A percentile compares a stretch with the other conserved stretches of the same genome.
Conservation (phyloP, 2,888 invertebrate species). For the Diaperis boleti region DNA sequence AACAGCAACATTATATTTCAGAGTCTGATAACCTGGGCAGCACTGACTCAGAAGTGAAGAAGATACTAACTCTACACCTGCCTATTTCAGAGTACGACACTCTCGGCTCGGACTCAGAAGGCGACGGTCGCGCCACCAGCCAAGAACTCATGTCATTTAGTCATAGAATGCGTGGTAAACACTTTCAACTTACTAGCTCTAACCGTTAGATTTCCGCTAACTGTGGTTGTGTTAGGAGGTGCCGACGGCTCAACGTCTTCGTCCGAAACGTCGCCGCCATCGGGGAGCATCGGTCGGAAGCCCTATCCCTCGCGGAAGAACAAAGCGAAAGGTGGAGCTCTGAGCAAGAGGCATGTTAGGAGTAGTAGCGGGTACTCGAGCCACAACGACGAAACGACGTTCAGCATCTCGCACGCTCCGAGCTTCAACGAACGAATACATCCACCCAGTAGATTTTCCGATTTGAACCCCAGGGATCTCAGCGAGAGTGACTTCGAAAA, state of each 20-base stretch:
- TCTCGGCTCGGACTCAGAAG: slow-evolving; percentile 85
- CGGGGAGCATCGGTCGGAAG: slow-evolving; percentile 70
- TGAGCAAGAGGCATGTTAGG: slow-evolving; percentile 79
- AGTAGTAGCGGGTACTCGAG: slow-evolving; percentile 86
- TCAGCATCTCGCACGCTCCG: slow-evolving; percentile 84
- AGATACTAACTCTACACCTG: slow-evolving; percentile 92
- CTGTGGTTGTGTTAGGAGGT: slow-evolving; percentile 66
- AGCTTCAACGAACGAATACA: slow-evolving; percentile 87
- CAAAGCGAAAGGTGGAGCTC: slow-evolving; percentile 71
- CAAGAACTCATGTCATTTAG: slow-evolving; percentile 70
- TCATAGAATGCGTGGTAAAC: slow-evolving; percentile 67
- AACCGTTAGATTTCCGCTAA: slow-evolving; percentile 14
- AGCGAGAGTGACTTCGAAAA: slow-evolving; percentile 67
- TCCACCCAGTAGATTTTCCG: slow-evolving; percentile 89
- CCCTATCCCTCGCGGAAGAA: slow-evolving; percentile 76
- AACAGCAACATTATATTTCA: slow-evolving; percentile 67
- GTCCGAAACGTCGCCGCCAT: slow-evolving; percentile 80
- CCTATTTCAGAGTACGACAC: slow-evolving; percentile 95
- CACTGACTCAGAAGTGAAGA: slow-evolving; percentile 94
- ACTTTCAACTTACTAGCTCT: slow-evolving; percentile 16
- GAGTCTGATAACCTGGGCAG: slow-evolving; percentile 95
- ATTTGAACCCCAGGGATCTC: slow-evolving; percentile 68
- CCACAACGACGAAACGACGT: slow-evolving; percentile 88
- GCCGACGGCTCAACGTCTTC: slow-evolving; percentile 85
- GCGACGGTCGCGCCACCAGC: slow-evolving; percentile 74